Conservation (phyloP, 2,797 vertebrate species). For the Spinus pinus region DNA sequence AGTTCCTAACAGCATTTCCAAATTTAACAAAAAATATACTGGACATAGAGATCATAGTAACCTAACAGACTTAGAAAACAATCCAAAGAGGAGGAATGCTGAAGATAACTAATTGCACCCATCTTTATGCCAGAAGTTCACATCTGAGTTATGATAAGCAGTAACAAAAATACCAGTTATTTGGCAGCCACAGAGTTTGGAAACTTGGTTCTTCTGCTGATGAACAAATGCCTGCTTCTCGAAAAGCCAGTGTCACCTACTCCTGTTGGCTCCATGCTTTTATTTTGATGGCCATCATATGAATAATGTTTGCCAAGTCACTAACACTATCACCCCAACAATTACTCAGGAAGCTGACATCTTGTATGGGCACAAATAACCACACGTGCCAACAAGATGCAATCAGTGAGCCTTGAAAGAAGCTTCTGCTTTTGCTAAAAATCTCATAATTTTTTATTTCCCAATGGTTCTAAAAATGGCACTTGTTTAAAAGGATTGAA, state of each 20-base stretch:
- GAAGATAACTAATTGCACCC: neutral
- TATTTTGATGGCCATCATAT: neutral
- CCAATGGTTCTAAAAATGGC: neutral
- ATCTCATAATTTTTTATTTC: neutral
- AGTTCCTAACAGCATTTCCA: neutral
- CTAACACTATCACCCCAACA: neutral
- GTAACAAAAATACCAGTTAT: neutral
- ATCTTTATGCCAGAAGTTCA: neutral
- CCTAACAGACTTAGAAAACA: neutral
- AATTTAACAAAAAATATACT: conserved; percentile 10
- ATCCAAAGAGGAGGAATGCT: neutral
- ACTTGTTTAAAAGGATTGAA: neutral
- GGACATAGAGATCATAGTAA: neutral
- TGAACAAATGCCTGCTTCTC: neutral
- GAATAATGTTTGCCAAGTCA: neutral
- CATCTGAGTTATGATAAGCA: neutral
- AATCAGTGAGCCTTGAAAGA: neutral
- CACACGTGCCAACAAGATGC: neutral
- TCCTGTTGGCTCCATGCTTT: neutral
- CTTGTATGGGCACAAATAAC: neutral
- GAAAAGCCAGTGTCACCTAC: neutral
- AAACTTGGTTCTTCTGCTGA: neutral
- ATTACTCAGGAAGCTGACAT: neutral
- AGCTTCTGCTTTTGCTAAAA: neutral
- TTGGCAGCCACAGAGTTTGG: neutral